Evolutionary conservation across 2,113 vertebrate species (phyloP).

Genomic region (Mustelus asterias): DNA sequence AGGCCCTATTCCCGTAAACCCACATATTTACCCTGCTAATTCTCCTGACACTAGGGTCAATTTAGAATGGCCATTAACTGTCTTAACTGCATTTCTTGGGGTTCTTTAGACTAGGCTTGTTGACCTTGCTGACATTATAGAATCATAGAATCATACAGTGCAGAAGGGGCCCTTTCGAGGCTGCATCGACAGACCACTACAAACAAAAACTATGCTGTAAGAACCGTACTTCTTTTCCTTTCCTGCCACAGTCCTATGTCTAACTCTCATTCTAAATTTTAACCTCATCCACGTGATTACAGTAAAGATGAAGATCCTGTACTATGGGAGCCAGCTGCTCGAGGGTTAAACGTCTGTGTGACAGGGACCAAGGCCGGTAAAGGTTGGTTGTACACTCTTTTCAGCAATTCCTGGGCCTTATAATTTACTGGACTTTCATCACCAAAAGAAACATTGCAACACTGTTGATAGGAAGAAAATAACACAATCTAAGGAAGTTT

Average conservation of each 20-base stretch:
- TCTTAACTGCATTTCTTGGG: not conserved
- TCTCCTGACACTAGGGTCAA: too few species aligned
- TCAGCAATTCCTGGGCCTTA: not conserved
- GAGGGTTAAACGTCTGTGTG: not conserved
- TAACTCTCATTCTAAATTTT: not conserved
- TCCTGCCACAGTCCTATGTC: not conserved
- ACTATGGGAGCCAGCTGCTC: not conserved
- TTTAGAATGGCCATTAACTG: too few species aligned
- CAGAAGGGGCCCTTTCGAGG: too few species aligned
- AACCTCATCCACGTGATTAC: not conserved
- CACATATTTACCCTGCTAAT: too few species aligned
- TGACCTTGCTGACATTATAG: not conserved
- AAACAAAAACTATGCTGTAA: not conserved
- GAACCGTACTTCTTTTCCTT: not conserved
- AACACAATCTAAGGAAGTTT: not conserved
- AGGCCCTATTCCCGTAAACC: too few species aligned
- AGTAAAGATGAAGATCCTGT: not conserved
- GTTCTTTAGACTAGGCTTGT: not conserved
- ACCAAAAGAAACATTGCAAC: not conserved
- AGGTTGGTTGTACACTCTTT: not conserved
- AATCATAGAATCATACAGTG: too few species aligned
- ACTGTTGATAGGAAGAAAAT: not conserved
- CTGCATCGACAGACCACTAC: not conserved
- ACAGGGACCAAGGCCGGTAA: not conserved
- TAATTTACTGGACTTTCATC: not conserved